phyloP scores from a whole-genome alignment of 2,113 vertebrate species.

The Pseudorhombus dupliciocellatus region DNA sequence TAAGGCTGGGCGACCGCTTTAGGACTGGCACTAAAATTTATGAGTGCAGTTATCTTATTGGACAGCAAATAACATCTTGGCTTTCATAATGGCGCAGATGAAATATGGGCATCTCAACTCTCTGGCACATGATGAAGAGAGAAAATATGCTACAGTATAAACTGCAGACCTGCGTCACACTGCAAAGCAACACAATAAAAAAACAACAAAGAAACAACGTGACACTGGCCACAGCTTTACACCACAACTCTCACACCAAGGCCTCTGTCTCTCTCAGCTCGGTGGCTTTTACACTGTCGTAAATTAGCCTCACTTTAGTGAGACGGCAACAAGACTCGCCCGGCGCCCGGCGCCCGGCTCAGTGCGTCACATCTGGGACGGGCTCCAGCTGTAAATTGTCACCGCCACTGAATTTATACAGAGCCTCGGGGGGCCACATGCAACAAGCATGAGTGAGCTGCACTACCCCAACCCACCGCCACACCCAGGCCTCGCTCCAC shows the following conservation, averaged over 20 bases:
- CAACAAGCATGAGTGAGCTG: slow-evolving; percentile 68
- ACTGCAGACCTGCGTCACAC: neutral
- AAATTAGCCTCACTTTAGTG: slow-evolving; percentile 77
- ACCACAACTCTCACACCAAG: slow-evolving; percentile 58
- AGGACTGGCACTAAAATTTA: slow-evolving; percentile 15
- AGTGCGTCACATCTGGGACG: slow-evolving; percentile 68
- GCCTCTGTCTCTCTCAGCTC: slow-evolving; percentile 53
- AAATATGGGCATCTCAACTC: slow-evolving; percentile 24
- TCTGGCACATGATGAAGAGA: slow-evolving; percentile 12
- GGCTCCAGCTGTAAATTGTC: slow-evolving; percentile 78
- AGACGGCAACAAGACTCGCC: slow-evolving; percentile 71
- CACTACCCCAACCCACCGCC: slow-evolving; percentile 16
- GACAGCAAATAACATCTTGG: slow-evolving; percentile 13
- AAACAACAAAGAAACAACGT: slow-evolving; percentile 50
- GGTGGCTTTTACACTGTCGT: slow-evolving; percentile 72
- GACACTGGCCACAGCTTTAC: slow-evolving; percentile 51
- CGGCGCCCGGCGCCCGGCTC: slow-evolving; percentile 52
- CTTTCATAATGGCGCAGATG: slow-evolving; percentile 33
- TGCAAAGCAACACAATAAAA: slow-evolving; percentile 45
- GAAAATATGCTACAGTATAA: slow-evolving; percentile 12
- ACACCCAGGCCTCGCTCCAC: slow-evolving; percentile 24
- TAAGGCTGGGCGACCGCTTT: slow-evolving; percentile 7
- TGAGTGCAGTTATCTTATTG: neutral
- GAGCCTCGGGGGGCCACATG: slow-evolving; percentile 72
- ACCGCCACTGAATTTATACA: slow-evolving; percentile 75